Evolutionary conservation across 2,113 vertebrate genomes (phyloP).

Genomic region (Pachycephala philippinensis): DNA sequence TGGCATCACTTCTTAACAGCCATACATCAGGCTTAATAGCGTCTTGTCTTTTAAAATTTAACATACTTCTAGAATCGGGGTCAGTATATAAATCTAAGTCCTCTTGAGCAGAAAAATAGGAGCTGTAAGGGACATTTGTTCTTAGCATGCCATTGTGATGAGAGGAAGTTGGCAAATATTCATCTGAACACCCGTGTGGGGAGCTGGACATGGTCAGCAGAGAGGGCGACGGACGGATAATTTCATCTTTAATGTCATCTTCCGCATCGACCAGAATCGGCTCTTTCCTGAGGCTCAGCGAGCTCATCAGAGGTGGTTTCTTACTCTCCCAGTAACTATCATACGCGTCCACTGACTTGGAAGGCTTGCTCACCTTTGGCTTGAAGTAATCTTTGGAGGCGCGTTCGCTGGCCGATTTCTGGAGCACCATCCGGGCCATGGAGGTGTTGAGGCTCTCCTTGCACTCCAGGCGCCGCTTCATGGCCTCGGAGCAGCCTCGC

Average conservation of each 20-base stretch:
- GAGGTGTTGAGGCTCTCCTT: slow-evolving; percentile 81
- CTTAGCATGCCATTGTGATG: slow-evolving; percentile 75
- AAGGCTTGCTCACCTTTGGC: slow-evolving; percentile 86
- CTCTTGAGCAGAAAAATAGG: slow-evolving; percentile 87
- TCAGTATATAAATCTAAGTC: slow-evolving; percentile 96
- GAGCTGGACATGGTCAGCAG: slow-evolving; percentile 84
- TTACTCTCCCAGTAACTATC: slow-evolving; percentile 91
- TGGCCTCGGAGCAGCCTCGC: slow-evolving; percentile 84
- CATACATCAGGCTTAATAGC: slow-evolving; percentile 71
- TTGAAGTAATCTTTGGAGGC: slow-evolving; percentile 85
- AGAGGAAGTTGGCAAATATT: slow-evolving; percentile 82
- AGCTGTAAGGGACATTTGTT: slow-evolving; percentile 75
- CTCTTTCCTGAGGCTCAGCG: slow-evolving; percentile 90
- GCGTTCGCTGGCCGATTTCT: slow-evolving; percentile 84
- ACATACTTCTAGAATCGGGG: slow-evolving; percentile 76
- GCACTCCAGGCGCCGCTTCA: slow-evolving; percentile 83
- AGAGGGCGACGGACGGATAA: slow-evolving; percentile 84
- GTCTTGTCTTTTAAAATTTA: slow-evolving; percentile 81
- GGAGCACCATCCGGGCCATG: slow-evolving; percentile 83
- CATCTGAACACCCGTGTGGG: slow-evolving; percentile 81
- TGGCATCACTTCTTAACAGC: slow-evolving; percentile 70
- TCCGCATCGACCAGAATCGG: slow-evolving; percentile 80
- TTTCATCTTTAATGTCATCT: slow-evolving; percentile 90
- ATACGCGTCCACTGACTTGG: slow-evolving; percentile 89
- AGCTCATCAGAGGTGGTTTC: slow-evolving; percentile 87